Percentiles rank a stretch among this genome's conserved stretches.
Evolutionary conservation across 53 echinoderm and acorn worm genomes (phyloP).

Genomic region (Hippasteria phrygiana): DNA sequence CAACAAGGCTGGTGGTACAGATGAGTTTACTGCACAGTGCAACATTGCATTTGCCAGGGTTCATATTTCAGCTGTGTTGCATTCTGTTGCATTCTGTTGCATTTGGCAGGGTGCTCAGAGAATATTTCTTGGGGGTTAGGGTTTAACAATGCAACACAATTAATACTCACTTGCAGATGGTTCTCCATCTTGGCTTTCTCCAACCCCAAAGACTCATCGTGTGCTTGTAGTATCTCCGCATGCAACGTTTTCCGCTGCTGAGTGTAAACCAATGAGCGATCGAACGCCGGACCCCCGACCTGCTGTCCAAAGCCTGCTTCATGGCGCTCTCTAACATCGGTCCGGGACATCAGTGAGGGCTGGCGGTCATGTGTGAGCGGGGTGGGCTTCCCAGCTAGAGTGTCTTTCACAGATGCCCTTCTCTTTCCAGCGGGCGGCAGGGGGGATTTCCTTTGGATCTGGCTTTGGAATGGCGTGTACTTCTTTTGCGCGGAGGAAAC

Average conservation of each 20-base stretch:
- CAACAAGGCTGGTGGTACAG: too few species aligned
- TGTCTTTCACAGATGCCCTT: conserved; percentile 24
- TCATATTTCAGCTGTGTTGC: too few species aligned
- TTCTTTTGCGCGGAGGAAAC: neutral
- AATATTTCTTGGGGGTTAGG: too few species aligned
- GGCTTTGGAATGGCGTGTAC: conserved; percentile 18
- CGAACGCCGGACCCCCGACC: neutral
- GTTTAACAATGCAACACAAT: neutral
- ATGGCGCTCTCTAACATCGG: neutral
- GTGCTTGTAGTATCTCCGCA: conserved; percentile 73
- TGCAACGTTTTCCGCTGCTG: conserved; percentile 59
- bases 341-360: neutral
- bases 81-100: too few species aligned
- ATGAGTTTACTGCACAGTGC: too few species aligned
- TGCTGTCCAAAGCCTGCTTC: neutral
- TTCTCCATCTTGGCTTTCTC: conserved; percentile 78
- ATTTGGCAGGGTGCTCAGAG: too few species aligned
- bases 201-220: conserved; percentile 57
- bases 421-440: conserved; percentile 30
- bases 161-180: conserved; percentile 47
- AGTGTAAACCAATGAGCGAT: neutral
- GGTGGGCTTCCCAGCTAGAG: neutral
- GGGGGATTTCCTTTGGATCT: neutral
- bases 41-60: too few species aligned
- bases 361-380: conserved; percentile 4